Conservation (phyloP, 2,888 invertebrate species). For the Brachyopa scutellaris region DNA sequence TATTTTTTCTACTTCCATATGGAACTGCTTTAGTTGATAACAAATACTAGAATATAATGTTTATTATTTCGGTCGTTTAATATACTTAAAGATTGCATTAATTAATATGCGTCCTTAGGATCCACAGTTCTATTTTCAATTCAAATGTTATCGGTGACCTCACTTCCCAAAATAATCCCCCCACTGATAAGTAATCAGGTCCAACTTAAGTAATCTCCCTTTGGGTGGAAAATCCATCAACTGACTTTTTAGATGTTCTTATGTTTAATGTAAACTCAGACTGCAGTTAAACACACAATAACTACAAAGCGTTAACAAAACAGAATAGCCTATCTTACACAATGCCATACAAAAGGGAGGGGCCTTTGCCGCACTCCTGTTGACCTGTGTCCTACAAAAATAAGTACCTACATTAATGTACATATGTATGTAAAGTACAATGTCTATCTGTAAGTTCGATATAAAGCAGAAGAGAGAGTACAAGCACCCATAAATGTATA, state of each 20-base stretch:
- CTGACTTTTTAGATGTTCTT: too few species aligned
- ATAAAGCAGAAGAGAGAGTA: conserved; percentile 5
- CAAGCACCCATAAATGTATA: conserved; percentile 4
- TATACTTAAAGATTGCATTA: too few species aligned
- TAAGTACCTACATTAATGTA: too few species aligned
- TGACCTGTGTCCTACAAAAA: conserved; percentile 44
- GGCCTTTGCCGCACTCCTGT: not conserved
- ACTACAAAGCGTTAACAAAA: too few species aligned
- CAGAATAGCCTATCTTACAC: not conserved
- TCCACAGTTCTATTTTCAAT: not conserved
- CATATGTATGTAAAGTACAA: too few species aligned
- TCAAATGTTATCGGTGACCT: conserved; percentile 30
- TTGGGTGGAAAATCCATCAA: not conserved
- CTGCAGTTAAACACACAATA: too few species aligned
- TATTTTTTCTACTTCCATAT: too few species aligned
- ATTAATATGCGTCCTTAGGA: too few species aligned
- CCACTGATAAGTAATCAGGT: conserved; percentile 19
- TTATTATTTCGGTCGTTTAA: too few species aligned
- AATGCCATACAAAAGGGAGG: conserved; percentile 23
- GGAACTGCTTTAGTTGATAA: too few species aligned
- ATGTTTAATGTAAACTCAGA: too few species aligned
- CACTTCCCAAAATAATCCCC: not conserved
- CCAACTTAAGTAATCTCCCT: not conserved
- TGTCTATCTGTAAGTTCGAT: conserved; percentile 3
- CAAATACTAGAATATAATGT: too few species aligned